phyloP scores from a whole-genome alignment of 2,113 vertebrate species.

The Hydrochoerus hydrochaeris region DNA sequence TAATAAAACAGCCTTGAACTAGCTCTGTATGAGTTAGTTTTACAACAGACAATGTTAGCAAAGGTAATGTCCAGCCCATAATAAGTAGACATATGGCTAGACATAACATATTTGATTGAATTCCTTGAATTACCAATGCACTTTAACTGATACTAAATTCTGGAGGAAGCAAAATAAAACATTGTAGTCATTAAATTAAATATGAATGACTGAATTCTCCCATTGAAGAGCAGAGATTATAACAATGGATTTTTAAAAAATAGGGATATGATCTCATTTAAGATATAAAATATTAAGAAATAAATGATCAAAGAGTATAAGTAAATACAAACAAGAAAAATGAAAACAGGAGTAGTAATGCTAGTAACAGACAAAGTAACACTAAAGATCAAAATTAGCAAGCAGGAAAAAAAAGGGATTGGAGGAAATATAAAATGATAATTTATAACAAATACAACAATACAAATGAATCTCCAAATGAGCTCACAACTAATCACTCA shows the following conservation, averaged over 20 bases:
- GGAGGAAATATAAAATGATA: background rate
- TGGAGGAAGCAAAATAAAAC: background rate
- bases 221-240: background rate
- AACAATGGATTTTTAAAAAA: background rate
- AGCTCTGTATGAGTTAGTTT: background rate
- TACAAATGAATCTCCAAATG: background rate
- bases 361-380: background rate
- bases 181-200: background rate
- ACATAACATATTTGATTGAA: background rate
- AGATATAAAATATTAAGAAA: background rate
- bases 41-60: background rate
- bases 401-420: background rate
- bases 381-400: background rate
- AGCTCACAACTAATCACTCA: background rate
- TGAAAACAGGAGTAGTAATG: background rate
- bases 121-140: background rate
- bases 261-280: background rate
- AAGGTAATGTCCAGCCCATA: background rate
- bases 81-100: background rate
- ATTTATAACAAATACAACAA: background rate
- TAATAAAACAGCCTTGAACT: background rate
- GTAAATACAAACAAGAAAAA: background rate
- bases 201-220: background rate
- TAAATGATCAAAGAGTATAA: background rate
- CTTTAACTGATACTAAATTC: background rate